Evolutionary conservation across 53 echinoderm and acorn worm genomes (phyloP), one percentile per base, ranked within the genome.

Genomic region (Holothuria scabra): DNA sequence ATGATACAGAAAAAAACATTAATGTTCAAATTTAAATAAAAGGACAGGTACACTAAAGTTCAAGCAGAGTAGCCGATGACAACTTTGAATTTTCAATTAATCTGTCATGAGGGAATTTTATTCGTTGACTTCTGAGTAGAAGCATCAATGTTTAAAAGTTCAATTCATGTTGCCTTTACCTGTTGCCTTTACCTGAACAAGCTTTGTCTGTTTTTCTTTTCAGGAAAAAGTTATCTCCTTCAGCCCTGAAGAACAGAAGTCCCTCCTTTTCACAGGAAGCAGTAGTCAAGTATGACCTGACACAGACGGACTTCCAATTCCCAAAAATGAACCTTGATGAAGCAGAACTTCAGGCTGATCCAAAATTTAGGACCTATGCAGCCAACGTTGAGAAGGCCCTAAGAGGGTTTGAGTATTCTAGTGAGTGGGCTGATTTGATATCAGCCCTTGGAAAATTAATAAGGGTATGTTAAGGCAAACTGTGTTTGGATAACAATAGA

Each of bases 341-440:
- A 86, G 87, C 67, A 37, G 99, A 99, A 79, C 74, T 94, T 75
- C 86, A 92, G 79, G 30, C 66, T 0, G 99, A 99, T 67, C 83
- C 94, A 56, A 99, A 99, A 76, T 99, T 87, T 82, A 92, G 86
- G 87, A 82, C 87, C 28, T 99, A 94, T 85, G 83, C 88, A 30
- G 74, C 89, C n/a, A 91, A 92, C 12, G 94, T 99, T 14, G 99
- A 99, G 86, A 99, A 95, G 81, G 99, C 99, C 44, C 91, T 99
- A 60, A 92, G 85, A 74, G 90, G 92, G 24, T 99, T 99, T 86
- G 99, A 99, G 84, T 99, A 99, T 66, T 99, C 99, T 75, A 99
- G 99, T 61, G 99, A 99, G 76, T 99, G 99, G 99, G 99, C 99
- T 12, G 99, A 99, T 46, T 90, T 99, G 19, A 99, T 99, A 24